Conservation (phyloP, 2,888 invertebrate genomes). For the Cheiracanthium punctorium region DNA sequence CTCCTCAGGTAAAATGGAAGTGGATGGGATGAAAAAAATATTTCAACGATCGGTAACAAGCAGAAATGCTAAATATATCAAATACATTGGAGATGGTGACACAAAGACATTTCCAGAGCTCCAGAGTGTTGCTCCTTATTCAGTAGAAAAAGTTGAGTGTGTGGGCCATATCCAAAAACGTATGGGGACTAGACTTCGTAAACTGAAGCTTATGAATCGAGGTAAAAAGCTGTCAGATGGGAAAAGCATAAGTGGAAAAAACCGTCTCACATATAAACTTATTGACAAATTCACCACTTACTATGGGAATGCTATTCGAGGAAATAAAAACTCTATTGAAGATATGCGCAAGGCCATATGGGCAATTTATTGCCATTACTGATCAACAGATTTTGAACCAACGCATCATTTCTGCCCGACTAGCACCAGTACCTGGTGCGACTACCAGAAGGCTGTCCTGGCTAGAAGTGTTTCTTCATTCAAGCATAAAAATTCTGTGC, state of each 20-base stretch:
- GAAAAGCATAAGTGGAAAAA: conserved; percentile 9
- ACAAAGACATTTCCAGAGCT: not conserved
- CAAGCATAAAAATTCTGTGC: not conserved
- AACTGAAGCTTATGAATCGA: not conserved
- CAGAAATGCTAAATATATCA: not conserved
- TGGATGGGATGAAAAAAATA: not conserved
- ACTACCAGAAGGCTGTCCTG: not conserved
- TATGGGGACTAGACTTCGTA: not conserved
- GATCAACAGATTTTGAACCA: not conserved
- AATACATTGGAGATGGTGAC: not conserved
- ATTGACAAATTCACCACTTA: not conserved
- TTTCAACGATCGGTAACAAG: not conserved
- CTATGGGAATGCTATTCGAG: conserved; percentile 28
- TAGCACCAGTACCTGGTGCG: not conserved
- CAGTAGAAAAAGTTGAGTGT: conserved; percentile 2
- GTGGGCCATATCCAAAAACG: not conserved
- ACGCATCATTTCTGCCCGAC: not conserved
- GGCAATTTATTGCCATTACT: conserved; percentile 3
- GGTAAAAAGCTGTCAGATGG: conserved; percentile 11
- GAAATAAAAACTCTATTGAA: not conserved
- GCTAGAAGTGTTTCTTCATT: not conserved
- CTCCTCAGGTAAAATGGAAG: conserved; percentile 22
- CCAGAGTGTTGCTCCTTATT: not conserved
- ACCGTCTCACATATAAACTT: not conserved
- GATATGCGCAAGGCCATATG: conserved; percentile 12